These are phyloP conservation scores for Phalacrocorax carbo DNA, from an alignment of 2,113 vertebrate species.

Conservation along the genomic window DNA sequence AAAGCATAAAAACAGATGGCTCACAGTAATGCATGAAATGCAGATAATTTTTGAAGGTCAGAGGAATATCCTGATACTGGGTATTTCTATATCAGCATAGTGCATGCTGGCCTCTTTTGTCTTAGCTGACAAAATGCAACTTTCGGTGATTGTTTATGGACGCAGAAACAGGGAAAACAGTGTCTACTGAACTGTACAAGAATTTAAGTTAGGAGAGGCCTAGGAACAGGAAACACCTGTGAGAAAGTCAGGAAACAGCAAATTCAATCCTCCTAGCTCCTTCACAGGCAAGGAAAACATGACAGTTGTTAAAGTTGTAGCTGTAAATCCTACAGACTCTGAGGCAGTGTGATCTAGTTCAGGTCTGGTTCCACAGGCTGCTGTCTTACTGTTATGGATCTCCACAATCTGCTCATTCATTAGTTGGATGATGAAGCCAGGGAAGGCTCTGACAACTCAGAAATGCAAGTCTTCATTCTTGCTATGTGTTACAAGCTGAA, in stretches of 20 bases:
- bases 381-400: neutral
- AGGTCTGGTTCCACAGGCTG: neutral
- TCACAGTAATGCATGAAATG: neutral
- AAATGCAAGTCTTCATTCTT: neutral
- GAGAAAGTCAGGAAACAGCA: neutral
- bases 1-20: neutral
- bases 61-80: neutral
- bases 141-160: neutral
- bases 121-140: neutral
- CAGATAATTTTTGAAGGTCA: neutral
- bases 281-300: neutral
- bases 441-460: neutral
- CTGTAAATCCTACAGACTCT: neutral
- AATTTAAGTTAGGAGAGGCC: neutral
- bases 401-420: neutral
- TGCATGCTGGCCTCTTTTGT: neutral
- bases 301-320: neutral
- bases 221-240: conserved; percentile 20
- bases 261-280: neutral
- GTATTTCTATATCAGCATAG: neutral
- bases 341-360: neutral
- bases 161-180: neutral
- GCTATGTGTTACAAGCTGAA: neutral
- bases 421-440: neutral
- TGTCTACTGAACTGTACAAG: neutral